Base-by-base conservation (phyloP, 2,113 vertebrate species). In the Leptocoma aspasia region DNA sequence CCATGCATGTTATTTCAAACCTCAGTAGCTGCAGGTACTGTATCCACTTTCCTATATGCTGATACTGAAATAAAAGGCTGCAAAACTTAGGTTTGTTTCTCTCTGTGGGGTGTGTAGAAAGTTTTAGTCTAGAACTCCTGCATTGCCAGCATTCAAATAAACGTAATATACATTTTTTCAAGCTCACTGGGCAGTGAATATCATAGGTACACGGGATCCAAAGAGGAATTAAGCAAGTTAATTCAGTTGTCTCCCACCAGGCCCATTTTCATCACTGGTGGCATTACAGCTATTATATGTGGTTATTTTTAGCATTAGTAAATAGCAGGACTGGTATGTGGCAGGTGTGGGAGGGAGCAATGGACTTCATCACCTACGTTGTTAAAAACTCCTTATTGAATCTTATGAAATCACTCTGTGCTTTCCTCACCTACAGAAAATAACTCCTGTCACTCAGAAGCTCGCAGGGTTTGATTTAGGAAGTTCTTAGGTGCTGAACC, bases 261-360 rank as follows among this genome's bases (percentile, higher is more conserved):
- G 53, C 13, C 52, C 68, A 56, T 93, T 92, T 96, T 35, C 77
- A 68, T 60, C 86, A 73, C 35, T 9, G 3, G 52, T 78, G 27
- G 30, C 72, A 78, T 75, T 75, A 54, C 56, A 78, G 52, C 33
- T 94, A 86, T 68, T 70, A 52, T 63, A 45, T 3, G 37, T 37
- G 41, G 59, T 37, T 89, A 92, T 92, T 94, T 95, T 94, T 89
- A 95, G 89, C 65, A 33, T 37, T 54, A 71, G 47, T 68, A 92
- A 94, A 79, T 22, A 87, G 86, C 64, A 71, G 45, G 50, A 56
- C 52, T 47, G 56, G 52, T 64, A 39, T 60, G 57, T 31, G 57
- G 73, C 84, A 91, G 47, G 82, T 8, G 2, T 37, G n/a, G 77
- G 69, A 92, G 44, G 68, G 15, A 79, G 35, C 56, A 35, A 79